Evolutionary conservation across 2,113 vertebrate genomes (phyloP), one percentile per base, ranked within the genome.

Genomic region (Motacilla alba): DNA sequence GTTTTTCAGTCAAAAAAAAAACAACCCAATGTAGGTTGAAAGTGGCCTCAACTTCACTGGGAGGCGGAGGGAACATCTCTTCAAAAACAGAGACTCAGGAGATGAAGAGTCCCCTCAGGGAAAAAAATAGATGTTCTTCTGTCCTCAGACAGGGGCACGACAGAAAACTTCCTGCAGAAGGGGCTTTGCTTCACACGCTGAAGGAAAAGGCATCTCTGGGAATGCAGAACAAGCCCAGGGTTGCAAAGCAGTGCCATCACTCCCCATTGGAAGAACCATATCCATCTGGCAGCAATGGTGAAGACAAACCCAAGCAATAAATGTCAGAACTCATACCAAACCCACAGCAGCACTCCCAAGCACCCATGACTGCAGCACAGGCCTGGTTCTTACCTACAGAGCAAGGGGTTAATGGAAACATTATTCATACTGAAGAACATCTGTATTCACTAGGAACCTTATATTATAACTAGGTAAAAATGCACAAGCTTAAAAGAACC

Each of bases 351-450:
- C 16, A 13, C 30, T 33, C n/a, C 12, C 33, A 33, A 70, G 23
- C 22, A n/a, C 31, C 15, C 0, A 0, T 24, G 73, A 63, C 47
- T 80, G 55, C 35, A 76, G 26, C 37, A 56, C 1, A 2, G 44
- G 22, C 11, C 72, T 83, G n/a, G 20, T 37, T 88, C 82, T 73
- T 39, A 86, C 63, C 85, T 39, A 70, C 6, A 55, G 31, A 76
- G 49, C 20, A 85, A 60, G n/a, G 18, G 46, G 31, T 31, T 76
- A 69, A 52, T 15, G 63, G 35, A 95, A 94, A 73, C 7, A 35
- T 80, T 46, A 66, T 86, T 80, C 53, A 56, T 55, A 49, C 28
- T 47, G 59, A 80, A 83, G 26, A 88, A 46, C 33, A 76, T 33
- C 82, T 85, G 23, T 73, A 72, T 73, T 90, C 55, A 50, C 55